Base-by-base conservation (phyloP, 2,888 invertebrate species). In the Helleia helle region DNA sequence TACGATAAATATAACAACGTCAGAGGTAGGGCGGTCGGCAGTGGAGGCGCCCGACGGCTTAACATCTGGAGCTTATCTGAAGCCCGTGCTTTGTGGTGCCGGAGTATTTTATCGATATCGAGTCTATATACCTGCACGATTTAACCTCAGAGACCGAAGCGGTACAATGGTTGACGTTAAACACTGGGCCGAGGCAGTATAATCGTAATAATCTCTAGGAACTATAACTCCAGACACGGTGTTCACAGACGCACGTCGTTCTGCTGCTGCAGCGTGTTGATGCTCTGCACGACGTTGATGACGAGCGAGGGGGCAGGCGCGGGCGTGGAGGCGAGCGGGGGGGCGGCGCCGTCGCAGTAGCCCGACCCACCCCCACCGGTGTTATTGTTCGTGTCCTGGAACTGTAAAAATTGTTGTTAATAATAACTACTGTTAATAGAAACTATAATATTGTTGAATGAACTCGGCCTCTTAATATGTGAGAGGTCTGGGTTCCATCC, bases 331-430 rank as follows among this genome's bases (percentile, higher is more conserved):
- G 36, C 41, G 40, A 15, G 44, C 30, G 17, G 44, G 51, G 14
- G 50, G 42, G 38, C 59, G 3, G 15, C 31, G 17, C 17, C 15
- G 11, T 9, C 3, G 4, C 41, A 45, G 40, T 36, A 41, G 12
- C 28, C 14, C 4, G 22, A 43, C 17, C 12, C 46, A 14, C 34
- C 18, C n/a, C 29, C 29, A 9, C 30, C 30, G 7, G 14, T 22
- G 42, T 64, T 62, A 50, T 63, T 63, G 41, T 62, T 64, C 2
- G 50, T 31, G 43, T 70, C 70, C 67, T 70, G 59, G 8, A 12
- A 34, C 24, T 28, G 31, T 3, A 18, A 4, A 18, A 9, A 13
- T 5, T 28, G 12, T 11, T 5, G 3, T 3, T 27, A 12, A 11
- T 27, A 25, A 4, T 2, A 5, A 6, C 4, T 3, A 18, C 18